Evolutionary conservation across 2,888 invertebrate species (phyloP).

Genomic region (Synergus gifuensis): DNA sequence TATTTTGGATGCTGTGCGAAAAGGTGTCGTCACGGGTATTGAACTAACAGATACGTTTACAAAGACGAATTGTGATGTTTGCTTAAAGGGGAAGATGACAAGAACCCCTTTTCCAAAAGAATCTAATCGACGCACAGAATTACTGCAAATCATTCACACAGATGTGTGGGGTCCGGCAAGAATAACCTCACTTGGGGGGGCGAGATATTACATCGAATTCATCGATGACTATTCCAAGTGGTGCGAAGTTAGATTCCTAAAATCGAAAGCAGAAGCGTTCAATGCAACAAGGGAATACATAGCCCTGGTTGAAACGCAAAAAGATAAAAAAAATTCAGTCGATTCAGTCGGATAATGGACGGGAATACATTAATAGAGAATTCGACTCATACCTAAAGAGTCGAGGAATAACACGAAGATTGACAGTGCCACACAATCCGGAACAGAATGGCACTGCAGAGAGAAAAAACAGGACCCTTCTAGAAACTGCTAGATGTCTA

Average conservation of each 20-base stretch:
- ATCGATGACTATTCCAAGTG: conserved; percentile 61
- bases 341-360: conserved; percentile 42
- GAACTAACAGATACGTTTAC: conserved; percentile 21
- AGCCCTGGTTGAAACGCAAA: conserved; percentile 48
- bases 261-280: conserved; percentile 52
- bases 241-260: conserved; percentile 56
- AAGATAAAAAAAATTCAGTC: conserved; percentile 42
- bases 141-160: conserved; percentile 56
- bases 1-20: neutral
- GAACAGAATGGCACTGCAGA: conserved; percentile 37
- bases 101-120: conserved; percentile 38
- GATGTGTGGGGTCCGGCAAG: conserved; percentile 58
- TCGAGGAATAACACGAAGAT: conserved; percentile 39
- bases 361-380: conserved; percentile 22
- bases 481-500: conserved; percentile 35
- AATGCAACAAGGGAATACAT: conserved; percentile 49
- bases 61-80: conserved; percentile 46
- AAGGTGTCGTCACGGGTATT: conserved; percentile 38
- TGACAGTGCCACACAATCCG: conserved; percentile 30
- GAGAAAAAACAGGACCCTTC: conserved; percentile 40
- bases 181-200: conserved; percentile 51
- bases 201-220: conserved; percentile 59
- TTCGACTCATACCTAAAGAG: conserved; percentile 35
- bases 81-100: conserved; percentile 46
- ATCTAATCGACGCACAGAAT: conserved; percentile 1